A percentile compares a stretch with the other conserved stretches of the same genome.
Evolutionary conservation across 2,113 vertebrate species (phyloP).

Genomic region (Cephalopholis sonnerati): DNA sequence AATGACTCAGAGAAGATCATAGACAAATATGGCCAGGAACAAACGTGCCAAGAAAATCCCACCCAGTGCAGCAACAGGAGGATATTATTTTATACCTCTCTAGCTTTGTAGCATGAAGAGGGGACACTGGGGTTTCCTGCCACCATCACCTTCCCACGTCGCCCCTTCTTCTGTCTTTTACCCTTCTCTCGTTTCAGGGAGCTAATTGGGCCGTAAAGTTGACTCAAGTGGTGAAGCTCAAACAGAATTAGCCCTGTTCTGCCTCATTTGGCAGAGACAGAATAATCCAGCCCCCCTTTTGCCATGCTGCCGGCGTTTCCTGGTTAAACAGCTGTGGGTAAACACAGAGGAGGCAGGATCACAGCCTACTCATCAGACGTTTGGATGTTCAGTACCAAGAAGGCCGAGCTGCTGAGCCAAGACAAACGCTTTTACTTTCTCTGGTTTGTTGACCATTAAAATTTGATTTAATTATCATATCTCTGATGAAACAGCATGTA

Average conservation of each 20-base stretch:
- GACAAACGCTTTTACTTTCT: constrained; percentile 6
- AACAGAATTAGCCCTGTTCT: constrained; percentile 76
- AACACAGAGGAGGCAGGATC: constrained; percentile 57
- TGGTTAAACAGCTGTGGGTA: constrained; percentile 71
- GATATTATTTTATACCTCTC: constrained; percentile 4
- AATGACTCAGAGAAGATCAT: neutral
- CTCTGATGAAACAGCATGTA: neutral
- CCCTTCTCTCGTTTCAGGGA: constrained; percentile 34
- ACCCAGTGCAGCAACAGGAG: neutral
- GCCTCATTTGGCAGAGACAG: constrained; percentile 77
- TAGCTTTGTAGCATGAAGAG: constrained; percentile 6
- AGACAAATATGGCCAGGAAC: neutral
- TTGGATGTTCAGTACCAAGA: constrained; percentile 67
- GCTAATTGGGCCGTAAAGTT: constrained; percentile 65
- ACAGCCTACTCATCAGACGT: constrained; percentile 16
- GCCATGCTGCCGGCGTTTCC: constrained; percentile 22
- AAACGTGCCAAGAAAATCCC: neutral
- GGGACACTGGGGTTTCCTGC: constrained; percentile 27
- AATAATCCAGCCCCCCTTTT: constrained; percentile 42
- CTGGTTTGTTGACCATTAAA: neutral
- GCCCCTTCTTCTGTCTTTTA: neutral
- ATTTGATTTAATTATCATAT: neutral
- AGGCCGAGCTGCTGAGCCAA: constrained; percentile 1
- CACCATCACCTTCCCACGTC: neutral
- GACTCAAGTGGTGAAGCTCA: constrained; percentile 70